phyloP scores from a whole-genome alignment of 2,888 invertebrate genomes.

The Ptilodon capucinus region DNA sequence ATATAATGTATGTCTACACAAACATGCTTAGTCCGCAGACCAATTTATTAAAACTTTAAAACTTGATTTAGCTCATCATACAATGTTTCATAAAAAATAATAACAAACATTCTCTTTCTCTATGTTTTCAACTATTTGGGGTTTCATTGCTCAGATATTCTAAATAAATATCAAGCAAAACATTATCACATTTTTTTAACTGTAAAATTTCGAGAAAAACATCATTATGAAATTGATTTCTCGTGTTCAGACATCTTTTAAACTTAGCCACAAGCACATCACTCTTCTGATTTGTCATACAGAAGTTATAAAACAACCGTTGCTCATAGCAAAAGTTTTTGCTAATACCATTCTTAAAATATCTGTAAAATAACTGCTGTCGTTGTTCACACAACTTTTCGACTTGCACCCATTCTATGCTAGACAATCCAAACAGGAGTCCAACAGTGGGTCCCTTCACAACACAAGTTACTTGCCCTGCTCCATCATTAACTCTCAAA shows the following conservation, averaged over 20 bases:
- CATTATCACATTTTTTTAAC: constrained; percentile 53
- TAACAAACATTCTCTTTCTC: neutral
- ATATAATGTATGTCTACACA: too few relatives aligned
- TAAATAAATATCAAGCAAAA: constrained; percentile 56
- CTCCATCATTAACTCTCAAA: constrained; percentile 60
- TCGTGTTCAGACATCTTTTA: constrained; percentile 56
- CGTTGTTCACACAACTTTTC: constrained; percentile 55
- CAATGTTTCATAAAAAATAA: neutral
- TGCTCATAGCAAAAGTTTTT: constrained; percentile 59
- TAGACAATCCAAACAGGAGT: constrained; percentile 59
- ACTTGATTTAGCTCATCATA: neutral
- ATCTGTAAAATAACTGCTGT: constrained; percentile 72
- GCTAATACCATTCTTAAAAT: constrained; percentile 68
- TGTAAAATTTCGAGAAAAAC: constrained; percentile 62
- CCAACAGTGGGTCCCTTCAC: constrained; percentile 59
- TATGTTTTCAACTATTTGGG: neutral
- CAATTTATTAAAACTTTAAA: too few relatives aligned
- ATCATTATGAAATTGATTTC: constrained; percentile 61
- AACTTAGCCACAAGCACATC: constrained; percentile 60
- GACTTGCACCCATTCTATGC: constrained; percentile 62
- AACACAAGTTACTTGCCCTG: constrained; percentile 65
- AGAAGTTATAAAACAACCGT: constrained; percentile 74
- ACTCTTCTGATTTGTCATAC: constrained; percentile 56
- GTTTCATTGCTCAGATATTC: constrained; percentile 34
- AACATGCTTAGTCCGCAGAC: too few relatives aligned